Evolutionary conservation across 2,888 invertebrate genomes (phyloP).

Genomic region (Aproaerema taeniolella): DNA sequence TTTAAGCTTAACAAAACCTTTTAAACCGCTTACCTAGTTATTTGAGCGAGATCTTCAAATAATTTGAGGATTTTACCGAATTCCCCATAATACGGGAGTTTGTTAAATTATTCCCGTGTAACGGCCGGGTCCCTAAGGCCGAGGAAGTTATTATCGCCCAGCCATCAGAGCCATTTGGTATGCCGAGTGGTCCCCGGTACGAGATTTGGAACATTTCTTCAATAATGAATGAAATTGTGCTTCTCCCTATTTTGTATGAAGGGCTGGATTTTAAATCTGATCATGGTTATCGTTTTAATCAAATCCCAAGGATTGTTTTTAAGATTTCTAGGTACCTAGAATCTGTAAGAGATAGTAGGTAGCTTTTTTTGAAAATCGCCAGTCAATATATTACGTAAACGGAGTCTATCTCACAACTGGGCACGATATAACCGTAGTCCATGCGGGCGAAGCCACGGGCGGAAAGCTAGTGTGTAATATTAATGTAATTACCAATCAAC

Average conservation of each 20-base stretch:
- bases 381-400: too few relatives aligned
- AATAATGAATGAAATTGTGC: constrained; percentile 11
- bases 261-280: neutral
- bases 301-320: too few relatives aligned
- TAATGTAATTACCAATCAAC: too few relatives aligned
- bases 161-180: constrained; percentile 9
- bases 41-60: constrained; percentile 11
- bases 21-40: constrained; percentile 5
- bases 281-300: constrained; percentile 8
- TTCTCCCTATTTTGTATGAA: constrained; percentile 3
- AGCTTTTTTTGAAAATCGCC: too few relatives aligned
- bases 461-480: too few relatives aligned
- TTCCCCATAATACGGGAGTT: constrained; percentile 28
- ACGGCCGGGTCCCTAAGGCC: constrained; percentile 13
- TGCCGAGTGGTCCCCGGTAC: constrained; percentile 7
- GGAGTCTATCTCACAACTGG: too few relatives aligned
- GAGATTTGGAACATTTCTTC: constrained; percentile 9
- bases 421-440: too few relatives aligned
- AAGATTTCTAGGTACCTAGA: too few relatives aligned
- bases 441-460: too few relatives aligned
- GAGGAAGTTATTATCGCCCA: constrained; percentile 13
- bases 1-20: constrained; percentile 7
- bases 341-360: too few relatives aligned
- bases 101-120: constrained; percentile 35
- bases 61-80: constrained; percentile 29